A percentile compares a stretch with the other conserved stretches of the same genome.
phyloP scores from a whole-genome alignment of 2,113 vertebrate genomes.

The Sceloporus tristichus region DNA sequence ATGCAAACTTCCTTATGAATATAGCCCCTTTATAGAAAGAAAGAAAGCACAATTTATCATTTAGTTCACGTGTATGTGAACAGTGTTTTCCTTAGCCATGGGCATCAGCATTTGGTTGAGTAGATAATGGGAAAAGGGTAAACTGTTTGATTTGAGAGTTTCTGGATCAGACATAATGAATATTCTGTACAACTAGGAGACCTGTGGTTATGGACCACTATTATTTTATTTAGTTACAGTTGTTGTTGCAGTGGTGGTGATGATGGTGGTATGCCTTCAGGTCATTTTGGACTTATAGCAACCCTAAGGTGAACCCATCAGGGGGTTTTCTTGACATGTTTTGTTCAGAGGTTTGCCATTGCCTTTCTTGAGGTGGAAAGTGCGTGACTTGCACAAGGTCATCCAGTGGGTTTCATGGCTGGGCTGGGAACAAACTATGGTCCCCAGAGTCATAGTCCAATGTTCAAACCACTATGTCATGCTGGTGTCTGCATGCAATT shows the following conservation, averaged over 20 bases:
- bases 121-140: neutral
- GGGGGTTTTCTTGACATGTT: no score
- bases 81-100: neutral
- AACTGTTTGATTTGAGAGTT: neutral
- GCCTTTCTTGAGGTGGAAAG: no score
- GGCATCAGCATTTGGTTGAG: neutral
- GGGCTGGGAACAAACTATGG: no score
- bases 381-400: no score
- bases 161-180: neutral
- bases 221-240: neutral
- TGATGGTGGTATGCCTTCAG: no score
- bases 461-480: no score
- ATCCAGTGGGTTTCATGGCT: no score
- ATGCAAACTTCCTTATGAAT: neutral
- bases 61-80: neutral
- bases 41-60: neutral
- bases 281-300: no score
- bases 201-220: neutral
- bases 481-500: neutral
- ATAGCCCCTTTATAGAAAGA: neutral
- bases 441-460: no score
- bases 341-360: no score
- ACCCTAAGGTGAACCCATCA: no score
- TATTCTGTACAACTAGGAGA: neutral
- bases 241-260: no score